Base-by-base conservation (phyloP, 1,140 invertebrate genomes). In the Samia ricini region DNA sequence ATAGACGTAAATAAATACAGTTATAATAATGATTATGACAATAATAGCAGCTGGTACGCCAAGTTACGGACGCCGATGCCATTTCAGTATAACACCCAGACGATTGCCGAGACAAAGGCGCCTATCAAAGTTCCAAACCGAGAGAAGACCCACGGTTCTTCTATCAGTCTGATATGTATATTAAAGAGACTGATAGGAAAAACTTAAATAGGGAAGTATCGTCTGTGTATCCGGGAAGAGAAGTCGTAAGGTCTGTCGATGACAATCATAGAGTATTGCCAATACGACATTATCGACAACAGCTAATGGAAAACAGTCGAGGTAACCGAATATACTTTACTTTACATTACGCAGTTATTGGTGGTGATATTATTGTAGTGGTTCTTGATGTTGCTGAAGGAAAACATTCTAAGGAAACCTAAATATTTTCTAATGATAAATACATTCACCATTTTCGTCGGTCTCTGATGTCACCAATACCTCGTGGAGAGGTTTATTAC, bases 101-200 rank as follows among this genome's bases (percentile, higher is more conserved):
- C 68, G 60, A 29, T 62, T 59, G 54, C 69, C 69, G 49, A 61
- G 51, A 33, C 71, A 42, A 66, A 79, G 62, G 18, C 68, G 22
- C 36, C 57, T 51, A 26, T 80, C 72, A 77, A 80, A 72, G 33
- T 81, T 57, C 66, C 74, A 65, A 82, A 52, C 84, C 86, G 52
- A 69, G 74, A 60, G 84, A 89, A 80, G 81, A 89, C 72, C 86
- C 86, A 15, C 79, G 81, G 23, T 72, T 85, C 55, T 89, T 81
- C 71, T 89, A 89, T 67, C 83, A 83, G 56, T 86, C 86, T 79
- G 78, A 79, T 68, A 56, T 76, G 61, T 89, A 89, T 75, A 71
- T 83, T 79, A 71, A 83, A 72, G 79, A 89, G 72, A 66, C 72
- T 79, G 63, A 72, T 76, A 56, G 66, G 62, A 70, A 81, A 68